These are phyloP conservation scores for Selenia dentaria DNA, from an alignment of 2,888 invertebrate genomes.

Conservation along the genomic window DNA sequence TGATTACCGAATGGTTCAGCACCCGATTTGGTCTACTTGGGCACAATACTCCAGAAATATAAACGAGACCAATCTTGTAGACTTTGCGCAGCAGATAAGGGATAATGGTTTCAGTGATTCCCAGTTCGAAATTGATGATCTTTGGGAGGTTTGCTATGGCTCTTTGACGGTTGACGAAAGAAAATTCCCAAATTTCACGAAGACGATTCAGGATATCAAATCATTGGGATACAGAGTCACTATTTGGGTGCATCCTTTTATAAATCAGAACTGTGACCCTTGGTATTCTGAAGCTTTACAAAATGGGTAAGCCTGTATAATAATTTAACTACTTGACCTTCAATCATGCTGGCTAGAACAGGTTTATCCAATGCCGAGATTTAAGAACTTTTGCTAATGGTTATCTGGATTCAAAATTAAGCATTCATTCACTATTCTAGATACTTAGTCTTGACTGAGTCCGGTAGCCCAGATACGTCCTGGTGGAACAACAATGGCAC, in stretches of 20 bases:
- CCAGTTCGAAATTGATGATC: constrained; percentile 94
- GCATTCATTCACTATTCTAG: constrained; percentile 48
- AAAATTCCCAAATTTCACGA: constrained; percentile 89
- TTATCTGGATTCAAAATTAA: no score
- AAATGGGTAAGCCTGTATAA: constrained; percentile 82
- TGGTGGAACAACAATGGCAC: constrained; percentile 84
- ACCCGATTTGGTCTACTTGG: constrained; percentile 97
- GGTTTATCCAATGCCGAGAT: no score
- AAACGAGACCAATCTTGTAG: constrained; percentile 83
- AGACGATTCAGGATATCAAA: constrained; percentile 86
- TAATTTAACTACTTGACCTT: no score
- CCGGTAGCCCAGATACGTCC: constrained; percentile 66
- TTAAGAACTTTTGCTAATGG: no score
- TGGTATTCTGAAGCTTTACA: constrained; percentile 83
- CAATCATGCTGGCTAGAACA: no score
- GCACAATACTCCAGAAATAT: constrained; percentile 88
- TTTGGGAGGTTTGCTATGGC: constrained; percentile 95
- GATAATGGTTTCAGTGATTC: constrained; percentile 87
- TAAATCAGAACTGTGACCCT: constrained; percentile 88
- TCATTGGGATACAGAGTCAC: constrained; percentile 89
- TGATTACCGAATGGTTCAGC: constrained; percentile 87
- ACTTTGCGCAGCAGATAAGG: constrained; percentile 88
- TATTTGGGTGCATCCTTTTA: constrained; percentile 95
- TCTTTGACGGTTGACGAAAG: constrained; percentile 88
- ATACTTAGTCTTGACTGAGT: constrained; percentile 75